Evolutionary conservation across 2,888 invertebrate genomes (phyloP), one percentile per base, ranked within the genome.

Genomic region (Rapana venosa): DNA sequence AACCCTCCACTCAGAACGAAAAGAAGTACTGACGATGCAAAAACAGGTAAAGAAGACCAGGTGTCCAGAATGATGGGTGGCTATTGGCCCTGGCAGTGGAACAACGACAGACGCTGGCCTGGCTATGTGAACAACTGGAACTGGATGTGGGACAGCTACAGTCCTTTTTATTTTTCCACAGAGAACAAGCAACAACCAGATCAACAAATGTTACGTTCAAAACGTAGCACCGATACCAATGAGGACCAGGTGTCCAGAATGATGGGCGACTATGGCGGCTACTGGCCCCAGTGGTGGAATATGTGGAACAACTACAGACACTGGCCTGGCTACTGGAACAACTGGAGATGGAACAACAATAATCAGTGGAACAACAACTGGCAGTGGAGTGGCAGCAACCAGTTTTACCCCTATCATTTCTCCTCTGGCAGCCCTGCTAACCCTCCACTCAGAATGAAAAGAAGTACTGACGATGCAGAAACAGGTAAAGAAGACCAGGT

Each of bases 221-320:
- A 87, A 77, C 87, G 87, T 1, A 87, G 87, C 8, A 58, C 87
- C 17, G 47, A 66, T 0, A 11, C 32, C 22, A n/a, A 26, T 4
- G 74, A 79, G 11, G 47, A 85, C 85, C 17, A 58, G 22, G 8
- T 87, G 17, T 70, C 74, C 87, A 87, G 47, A 74, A 74, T 70
- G 87, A 87, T 87, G 87, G 74, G 87, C 74, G 61, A 26, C 66
- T 87, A 87, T 85, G 56, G 66, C 32, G 61, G 88, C 30, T 81
- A 61, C 79, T 79, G 87, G 87, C 87, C 87, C 36, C 87, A 87
- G 70, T 87, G 85, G 85, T 85, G 85, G 85, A 85, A 56, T 15
- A 35, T 35, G 20, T 87, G 26, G 35, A 66, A 74, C 87, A 56
- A 47, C 47, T 56, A 77, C 77, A 77, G 74, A n/a, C 47, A 87